Base-by-base conservation (phyloP, 2,888 invertebrate species). In the Plagodis pulveraria region DNA sequence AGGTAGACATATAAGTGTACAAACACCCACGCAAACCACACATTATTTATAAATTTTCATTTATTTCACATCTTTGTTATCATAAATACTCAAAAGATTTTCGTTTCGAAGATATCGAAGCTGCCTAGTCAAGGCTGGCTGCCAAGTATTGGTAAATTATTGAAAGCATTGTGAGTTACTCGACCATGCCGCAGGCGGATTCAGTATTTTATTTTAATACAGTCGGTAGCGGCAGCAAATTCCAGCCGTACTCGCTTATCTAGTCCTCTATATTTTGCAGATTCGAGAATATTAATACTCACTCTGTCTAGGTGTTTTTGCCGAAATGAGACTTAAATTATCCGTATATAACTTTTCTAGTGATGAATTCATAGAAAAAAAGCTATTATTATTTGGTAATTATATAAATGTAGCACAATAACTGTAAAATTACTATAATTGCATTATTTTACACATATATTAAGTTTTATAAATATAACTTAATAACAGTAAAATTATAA, bases 131-230 rank as follows among this genome's bases (percentile, higher is more conserved):
- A 41, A 41, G 22, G 46, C 49, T 49, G 32, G 35, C 22, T 53
- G 45, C 45, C 36, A 58, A 49, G 49, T 46, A 54, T 50, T 54
- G 41, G 50, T 22, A 22, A 50, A 36, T 32, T 58, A 58, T 54
- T 53, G 58, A 53, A 45, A 40, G 10, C 44, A 53, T 32, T 49
- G 44, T 42, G 36, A 50, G 12, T 50, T 47, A 54, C 43, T 50
- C 36, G 6, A 40, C 51, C 44, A 34, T 41, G 36, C 35, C 54
- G 50, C 48, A 51, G 51, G 54, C 40, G n/a, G 35, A 56, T 72
- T 69, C 67, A 67, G 75, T 77, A 80, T 83, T 84, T 82, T 79
- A 84, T 83, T 86, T 82, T 81, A 84, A 83, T 83, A 83, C 80
- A 78, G 79, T 76, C 22, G 22, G 22, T 22, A 2, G 4, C 79